Conservation (phyloP, 1,140 invertebrate species). For the Pseudoatta argentina region DNA sequence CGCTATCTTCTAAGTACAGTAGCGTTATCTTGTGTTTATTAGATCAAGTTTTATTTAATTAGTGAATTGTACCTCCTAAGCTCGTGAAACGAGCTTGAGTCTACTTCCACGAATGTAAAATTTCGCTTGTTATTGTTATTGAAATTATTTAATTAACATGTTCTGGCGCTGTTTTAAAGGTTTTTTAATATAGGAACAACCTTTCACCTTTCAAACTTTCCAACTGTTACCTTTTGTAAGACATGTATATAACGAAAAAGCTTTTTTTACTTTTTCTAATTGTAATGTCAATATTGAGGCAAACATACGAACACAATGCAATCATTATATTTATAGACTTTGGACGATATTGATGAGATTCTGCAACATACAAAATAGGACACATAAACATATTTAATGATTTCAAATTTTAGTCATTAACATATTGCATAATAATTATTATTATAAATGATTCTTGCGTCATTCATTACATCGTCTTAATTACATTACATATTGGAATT, state of each 20-base stretch:
- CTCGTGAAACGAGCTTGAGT: constrained; percentile 12
- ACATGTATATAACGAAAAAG: not conserved
- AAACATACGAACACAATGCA: not conserved
- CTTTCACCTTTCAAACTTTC: not conserved
- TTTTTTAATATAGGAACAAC: not conserved
- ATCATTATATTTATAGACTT: not conserved
- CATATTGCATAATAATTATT: not conserved
- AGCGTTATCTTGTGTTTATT: constrained; percentile 27
- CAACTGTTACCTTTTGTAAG: not conserved
- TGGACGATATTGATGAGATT: not conserved
- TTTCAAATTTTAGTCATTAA: not conserved
- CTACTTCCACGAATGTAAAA: constrained; percentile 13
- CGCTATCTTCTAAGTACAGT: not conserved
- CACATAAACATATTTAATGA: not conserved
- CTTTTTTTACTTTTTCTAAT: constrained; percentile 16
- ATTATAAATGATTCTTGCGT: not conserved
- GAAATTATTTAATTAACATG: constrained; percentile 52
- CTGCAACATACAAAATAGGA: not conserved
- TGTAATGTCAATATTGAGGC: constrained; percentile 13
- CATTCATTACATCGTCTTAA: not conserved
- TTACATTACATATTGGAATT: not conserved
- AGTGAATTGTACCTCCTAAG: constrained; percentile 28
- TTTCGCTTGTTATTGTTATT: constrained; percentile 30
- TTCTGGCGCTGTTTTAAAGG: not conserved
- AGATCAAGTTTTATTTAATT: constrained; percentile 45